phyloP scores from a whole-genome alignment of 2,888 invertebrate species.

The Lepetodrilus schrolli region DNA sequence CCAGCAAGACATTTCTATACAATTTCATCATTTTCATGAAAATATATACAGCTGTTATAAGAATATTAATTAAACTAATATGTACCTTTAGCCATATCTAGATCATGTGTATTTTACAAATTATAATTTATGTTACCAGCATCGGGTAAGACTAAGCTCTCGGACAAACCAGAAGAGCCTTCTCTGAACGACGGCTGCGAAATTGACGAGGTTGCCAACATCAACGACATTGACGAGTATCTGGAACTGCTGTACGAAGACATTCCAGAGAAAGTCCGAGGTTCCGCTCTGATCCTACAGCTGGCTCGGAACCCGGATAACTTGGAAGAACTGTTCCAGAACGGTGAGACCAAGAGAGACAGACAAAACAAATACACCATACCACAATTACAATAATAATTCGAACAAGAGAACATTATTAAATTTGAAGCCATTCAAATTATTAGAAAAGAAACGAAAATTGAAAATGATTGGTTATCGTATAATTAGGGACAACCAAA shows the following conservation, averaged over 20 bases:
- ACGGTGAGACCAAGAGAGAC: no score
- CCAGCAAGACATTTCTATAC: no score
- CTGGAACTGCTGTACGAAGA: slow-evolving; percentile 97
- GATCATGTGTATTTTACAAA: neutral
- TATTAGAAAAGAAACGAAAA: no score
- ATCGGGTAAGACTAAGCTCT: slow-evolving; percentile 66
- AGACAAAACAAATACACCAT: no score
- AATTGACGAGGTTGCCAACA: slow-evolving; percentile 80
- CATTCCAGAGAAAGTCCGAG: slow-evolving; percentile 86
- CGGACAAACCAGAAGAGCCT: slow-evolving; percentile 69
- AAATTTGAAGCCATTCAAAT: no score
- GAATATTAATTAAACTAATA: neutral
- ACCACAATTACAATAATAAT: no score
- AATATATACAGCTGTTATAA: no score
- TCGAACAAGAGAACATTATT: no score
- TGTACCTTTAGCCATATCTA: neutral
- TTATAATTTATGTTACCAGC: slow-evolving; percentile 41
- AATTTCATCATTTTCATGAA: no score
- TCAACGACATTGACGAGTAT: slow-evolving; percentile 92
- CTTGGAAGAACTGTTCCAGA: slow-evolving; percentile 91
- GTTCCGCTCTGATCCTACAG: slow-evolving; percentile 91
- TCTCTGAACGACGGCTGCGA: slow-evolving; percentile 70
- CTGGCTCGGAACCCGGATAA: slow-evolving; percentile 95
- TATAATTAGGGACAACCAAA: no score
- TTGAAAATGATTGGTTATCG: no score